Evolutionary conservation across 1,140 invertebrate genomes (phyloP), one percentile per base, ranked within the genome.

Genomic region (Drosophila insularis): DNA sequence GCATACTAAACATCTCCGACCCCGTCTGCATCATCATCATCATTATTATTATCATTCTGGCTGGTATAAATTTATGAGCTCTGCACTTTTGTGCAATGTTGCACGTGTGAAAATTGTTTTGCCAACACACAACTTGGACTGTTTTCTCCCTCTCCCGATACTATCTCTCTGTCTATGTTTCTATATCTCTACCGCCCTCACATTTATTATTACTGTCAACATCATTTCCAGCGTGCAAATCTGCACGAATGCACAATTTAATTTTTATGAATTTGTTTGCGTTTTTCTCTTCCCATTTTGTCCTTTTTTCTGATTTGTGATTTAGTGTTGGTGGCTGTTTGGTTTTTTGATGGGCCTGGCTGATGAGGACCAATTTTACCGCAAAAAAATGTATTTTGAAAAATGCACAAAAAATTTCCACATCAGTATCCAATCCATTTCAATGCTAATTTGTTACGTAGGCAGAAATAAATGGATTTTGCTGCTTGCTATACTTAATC

Each of bases 41-140:
- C 43, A 63, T 55, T 63, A 61, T 66, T 43, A 43, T 31, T 35
- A 62, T 53, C 17, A 50, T 19, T 37, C 13, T 13, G 19, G 27
- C 27, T 19, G 32, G 37, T 69, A 65, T 61, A 62, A 78, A 81
- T 81, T 82, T 82, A 75, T 79, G 71, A 82, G 80, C 74, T 43
- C 58, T 74, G 40, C 70, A 78, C 65, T 68, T 80, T 72, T 81
- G 23, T 75, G 56, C 61, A 73, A 58, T 59, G 13, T 80, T 80
- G 73, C 62, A 81, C 68, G 78, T 77, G 79, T 77, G 65, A 75
- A 80, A 80, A 75, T 75, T 68, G 66, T 80, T 67, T 71, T 80
- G 71, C 71, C 46, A 46, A 46, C 43, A 17, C 14, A 17, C 14
- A 46, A 17, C 43, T 17, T 8, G 31, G 72, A 74, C 35, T 37